phyloP scores from a whole-genome alignment of 2,113 vertebrate species.

The Chiloscyllium plagiosum region DNA sequence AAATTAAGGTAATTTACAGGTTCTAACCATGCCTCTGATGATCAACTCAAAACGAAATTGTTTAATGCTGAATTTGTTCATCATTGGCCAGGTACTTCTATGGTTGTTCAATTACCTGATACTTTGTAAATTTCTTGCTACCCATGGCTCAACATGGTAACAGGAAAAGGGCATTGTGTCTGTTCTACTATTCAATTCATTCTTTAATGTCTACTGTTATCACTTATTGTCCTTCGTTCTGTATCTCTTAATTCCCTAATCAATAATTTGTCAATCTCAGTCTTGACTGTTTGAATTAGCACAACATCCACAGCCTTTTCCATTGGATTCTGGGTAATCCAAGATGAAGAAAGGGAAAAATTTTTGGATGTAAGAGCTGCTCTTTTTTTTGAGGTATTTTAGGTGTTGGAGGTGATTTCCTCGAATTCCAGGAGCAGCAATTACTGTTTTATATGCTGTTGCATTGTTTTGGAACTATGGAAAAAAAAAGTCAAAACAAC shows the following conservation, averaged over 20 bases:
- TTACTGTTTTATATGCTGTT: no score
- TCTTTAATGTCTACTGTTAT: background rate
- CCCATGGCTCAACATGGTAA: background rate
- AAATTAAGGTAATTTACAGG: background rate
- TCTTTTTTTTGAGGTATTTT: no score
- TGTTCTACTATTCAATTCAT: background rate
- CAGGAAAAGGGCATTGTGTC: background rate
- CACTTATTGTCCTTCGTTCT: background rate
- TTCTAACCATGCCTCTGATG: background rate
- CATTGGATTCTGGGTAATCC: background rate
- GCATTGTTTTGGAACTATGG: no score
- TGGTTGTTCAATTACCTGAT: background rate
- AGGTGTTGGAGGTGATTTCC: no score
- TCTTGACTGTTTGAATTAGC: background rate
- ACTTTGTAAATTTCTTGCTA: no score
- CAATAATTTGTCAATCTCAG: background rate
- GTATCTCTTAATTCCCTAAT: background rate
- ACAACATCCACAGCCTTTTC: background rate
- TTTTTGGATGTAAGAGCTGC: no score
- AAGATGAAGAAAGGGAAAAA: no score
- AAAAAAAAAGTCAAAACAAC: no score
- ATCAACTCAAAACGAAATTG: background rate
- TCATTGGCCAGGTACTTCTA: background rate
- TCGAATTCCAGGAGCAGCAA: no score
- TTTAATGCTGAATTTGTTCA: background rate